These are phyloP conservation scores for Shinisaurus crocodilurus DNA, from an alignment of 2,113 vertebrate genomes.

Conservation along the genomic window DNA sequence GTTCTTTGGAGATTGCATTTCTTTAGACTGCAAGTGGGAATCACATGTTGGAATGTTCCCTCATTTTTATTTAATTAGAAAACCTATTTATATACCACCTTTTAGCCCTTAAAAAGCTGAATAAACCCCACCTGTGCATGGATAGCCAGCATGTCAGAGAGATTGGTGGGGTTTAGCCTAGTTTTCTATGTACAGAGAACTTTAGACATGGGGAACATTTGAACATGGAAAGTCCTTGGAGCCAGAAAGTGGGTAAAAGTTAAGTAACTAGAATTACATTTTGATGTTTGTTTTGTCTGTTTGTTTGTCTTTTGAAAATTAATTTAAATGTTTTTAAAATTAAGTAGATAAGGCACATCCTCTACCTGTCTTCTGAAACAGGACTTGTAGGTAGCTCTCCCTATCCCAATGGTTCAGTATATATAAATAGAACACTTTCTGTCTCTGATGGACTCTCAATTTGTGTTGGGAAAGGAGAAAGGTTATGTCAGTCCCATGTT, in stretches of 20 bases:
- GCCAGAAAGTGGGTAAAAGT: not conserved
- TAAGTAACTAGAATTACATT: not conserved
- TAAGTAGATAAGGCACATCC: not conserved
- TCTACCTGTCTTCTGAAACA: not conserved
- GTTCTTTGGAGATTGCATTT: not conserved
- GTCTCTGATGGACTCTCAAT: not conserved
- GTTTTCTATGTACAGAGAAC: not conserved
- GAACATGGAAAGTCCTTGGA: no score
- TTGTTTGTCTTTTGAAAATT: no score
- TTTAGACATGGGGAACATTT: not conserved
- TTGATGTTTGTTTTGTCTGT: no score
- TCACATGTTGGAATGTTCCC: not conserved
- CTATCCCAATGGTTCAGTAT: not conserved
- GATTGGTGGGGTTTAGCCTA: not conserved
- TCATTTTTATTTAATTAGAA: not conserved
- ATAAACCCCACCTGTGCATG: not conserved
- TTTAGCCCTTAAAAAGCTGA: not conserved
- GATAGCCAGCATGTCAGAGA: not conserved
- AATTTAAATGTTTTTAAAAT: not conserved
- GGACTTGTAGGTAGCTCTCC: not conserved
- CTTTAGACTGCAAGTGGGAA: not conserved
- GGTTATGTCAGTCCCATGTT: not conserved
- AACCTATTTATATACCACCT: not conserved
- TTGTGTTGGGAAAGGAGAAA: not conserved
- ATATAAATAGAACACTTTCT: not conserved